phyloP scores from a whole-genome alignment of 2,113 vertebrate species.

The Numenius arquata region DNA sequence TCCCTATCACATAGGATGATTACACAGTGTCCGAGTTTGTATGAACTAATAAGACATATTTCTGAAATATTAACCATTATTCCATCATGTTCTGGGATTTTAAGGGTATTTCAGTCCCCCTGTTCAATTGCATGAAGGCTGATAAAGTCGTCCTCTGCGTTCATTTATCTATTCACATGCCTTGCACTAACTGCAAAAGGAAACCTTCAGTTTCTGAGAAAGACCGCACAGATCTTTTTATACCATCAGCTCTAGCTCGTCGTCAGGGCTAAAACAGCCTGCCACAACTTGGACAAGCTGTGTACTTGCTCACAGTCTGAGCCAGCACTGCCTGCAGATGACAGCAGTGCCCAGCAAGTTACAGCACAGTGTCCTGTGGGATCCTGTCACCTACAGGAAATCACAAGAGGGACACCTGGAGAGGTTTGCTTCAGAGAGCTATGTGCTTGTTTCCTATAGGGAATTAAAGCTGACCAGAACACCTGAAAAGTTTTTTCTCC shows the following conservation, averaged over 20 bases:
- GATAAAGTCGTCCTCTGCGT: not conserved
- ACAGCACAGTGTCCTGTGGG: not conserved
- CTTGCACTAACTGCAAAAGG: not conserved
- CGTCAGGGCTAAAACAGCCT: not conserved
- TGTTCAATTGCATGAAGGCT: fast-evolving
- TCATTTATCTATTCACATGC: not conserved
- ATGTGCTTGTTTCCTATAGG: not conserved
- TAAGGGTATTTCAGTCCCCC: not conserved
- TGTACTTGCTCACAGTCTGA: fast-evolving
- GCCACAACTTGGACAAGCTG: not conserved
- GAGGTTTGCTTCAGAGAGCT: not conserved
- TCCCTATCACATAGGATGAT: not conserved
- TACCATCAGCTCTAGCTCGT: fast-evolving
- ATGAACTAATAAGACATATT: not conserved
- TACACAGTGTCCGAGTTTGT: not conserved
- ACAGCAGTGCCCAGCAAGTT: not conserved
- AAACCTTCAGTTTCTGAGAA: not conserved
- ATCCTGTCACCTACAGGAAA: not conserved
- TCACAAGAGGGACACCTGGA: not conserved
- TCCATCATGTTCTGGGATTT: not conserved
- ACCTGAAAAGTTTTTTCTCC: not conserved
- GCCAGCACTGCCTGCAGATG: not conserved
- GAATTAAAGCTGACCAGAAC: not conserved
- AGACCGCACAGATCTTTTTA: not conserved
- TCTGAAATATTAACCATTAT: not conserved